Evolutionary conservation across 1,140 invertebrate species (phyloP).

Genomic region (Elymnias hypermnestra): DNA sequence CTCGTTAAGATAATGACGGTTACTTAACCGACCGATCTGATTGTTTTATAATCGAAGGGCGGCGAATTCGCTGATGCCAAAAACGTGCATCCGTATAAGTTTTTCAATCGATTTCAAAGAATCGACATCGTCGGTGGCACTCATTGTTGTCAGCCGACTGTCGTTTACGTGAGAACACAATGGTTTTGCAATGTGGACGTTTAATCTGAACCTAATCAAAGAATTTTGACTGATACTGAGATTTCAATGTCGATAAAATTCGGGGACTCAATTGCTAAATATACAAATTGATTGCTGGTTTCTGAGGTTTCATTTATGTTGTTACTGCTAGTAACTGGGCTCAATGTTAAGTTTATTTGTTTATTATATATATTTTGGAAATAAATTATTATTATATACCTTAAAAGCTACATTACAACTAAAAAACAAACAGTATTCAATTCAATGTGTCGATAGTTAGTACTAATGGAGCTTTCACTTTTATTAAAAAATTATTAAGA

Average conservation of each 20-base stretch:
- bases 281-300: too few relatives aligned
- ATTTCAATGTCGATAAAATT: slow-evolving; percentile 3
- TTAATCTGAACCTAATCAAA: slow-evolving; percentile 45
- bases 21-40: slow-evolving; percentile 43
- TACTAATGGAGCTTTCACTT: too few relatives aligned
- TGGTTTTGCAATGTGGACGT: slow-evolving; percentile 58
- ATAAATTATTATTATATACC: too few relatives aligned
- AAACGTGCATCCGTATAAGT: slow-evolving; percentile 73
- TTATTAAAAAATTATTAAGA: too few relatives aligned
- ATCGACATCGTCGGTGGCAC: slow-evolving; percentile 68
- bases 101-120: slow-evolving; percentile 72
- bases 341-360: too few relatives aligned
- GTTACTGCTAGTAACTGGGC: too few relatives aligned
- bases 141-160: slow-evolving; percentile 66
- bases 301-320: too few relatives aligned
- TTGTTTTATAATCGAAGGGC: slow-evolving; percentile 60
- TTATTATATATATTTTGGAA: too few relatives aligned
- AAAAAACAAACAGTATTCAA: too few relatives aligned
- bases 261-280: too few relatives aligned
- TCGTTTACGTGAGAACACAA: slow-evolving; percentile 72
- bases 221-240: slow-evolving; percentile 31
- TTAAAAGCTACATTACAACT: too few relatives aligned
- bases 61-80: slow-evolving; percentile 69
- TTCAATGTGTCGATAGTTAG: too few relatives aligned
- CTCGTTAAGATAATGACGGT: slow-evolving; percentile 37